phyloP scores from a whole-genome alignment of 1,140 invertebrate species.

The Goniozus legneri region DNA sequence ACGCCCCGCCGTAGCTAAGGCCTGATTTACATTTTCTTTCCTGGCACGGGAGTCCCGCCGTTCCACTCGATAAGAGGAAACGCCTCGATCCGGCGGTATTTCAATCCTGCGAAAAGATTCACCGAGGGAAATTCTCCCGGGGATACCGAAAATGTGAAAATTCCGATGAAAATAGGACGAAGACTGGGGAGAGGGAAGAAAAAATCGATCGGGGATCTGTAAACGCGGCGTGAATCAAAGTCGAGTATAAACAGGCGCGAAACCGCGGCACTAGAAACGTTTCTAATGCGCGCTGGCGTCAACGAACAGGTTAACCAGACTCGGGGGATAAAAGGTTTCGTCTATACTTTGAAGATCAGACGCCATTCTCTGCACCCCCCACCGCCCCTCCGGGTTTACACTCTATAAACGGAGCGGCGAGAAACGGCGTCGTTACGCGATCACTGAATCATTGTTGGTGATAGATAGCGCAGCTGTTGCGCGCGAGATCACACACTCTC shows the following conservation, averaged over 20 bases:
- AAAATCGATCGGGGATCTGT: too few relatives aligned
- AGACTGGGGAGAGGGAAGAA: slow-evolving; percentile 3
- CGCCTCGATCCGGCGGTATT: slow-evolving; percentile 32
- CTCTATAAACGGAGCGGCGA: slow-evolving; percentile 36
- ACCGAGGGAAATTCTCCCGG: slow-evolving; percentile 20
- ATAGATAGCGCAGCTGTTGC: slow-evolving; percentile 51
- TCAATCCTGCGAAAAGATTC: slow-evolving; percentile 30
- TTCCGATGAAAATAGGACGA: slow-evolving; percentile 1
- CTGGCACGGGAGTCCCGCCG: slow-evolving; percentile 18
- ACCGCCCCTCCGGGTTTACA: slow-evolving; percentile 30
- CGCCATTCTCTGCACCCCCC: slow-evolving; percentile 12
- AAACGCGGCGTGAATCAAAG: too few relatives aligned
- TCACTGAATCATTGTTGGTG: slow-evolving; percentile 52
- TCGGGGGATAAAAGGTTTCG: slow-evolving; percentile 29
- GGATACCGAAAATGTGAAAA: not conserved
- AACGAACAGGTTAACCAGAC: slow-evolving; percentile 16
- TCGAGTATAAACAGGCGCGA: not conserved
- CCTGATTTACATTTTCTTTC: slow-evolving; percentile 48
- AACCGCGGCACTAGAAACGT: too few relatives aligned
- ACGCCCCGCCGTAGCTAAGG: slow-evolving; percentile 22
- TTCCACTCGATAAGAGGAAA: slow-evolving; percentile 42
- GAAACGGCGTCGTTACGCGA: slow-evolving; percentile 32
- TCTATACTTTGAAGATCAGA: slow-evolving; percentile 43
- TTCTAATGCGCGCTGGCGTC: not conserved
- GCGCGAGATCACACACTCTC: slow-evolving; percentile 44